Evolutionary conservation across 1,140 invertebrate species (phyloP).

Genomic region (Drosophila aff.): DNA sequence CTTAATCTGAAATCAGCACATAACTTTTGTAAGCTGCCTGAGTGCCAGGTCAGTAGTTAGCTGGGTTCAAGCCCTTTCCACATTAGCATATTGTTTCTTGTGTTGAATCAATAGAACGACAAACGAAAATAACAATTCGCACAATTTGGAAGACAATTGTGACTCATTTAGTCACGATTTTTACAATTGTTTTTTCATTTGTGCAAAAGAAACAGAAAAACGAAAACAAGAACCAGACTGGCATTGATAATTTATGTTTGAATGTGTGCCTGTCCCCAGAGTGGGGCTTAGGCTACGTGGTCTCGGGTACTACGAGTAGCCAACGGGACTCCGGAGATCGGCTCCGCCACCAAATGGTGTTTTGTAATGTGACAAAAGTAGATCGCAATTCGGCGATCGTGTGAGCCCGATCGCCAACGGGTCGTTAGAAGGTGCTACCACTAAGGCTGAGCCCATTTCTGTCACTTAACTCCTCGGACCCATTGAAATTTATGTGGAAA

Average conservation of each 20-base stretch:
- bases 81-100: constrained; percentile 11
- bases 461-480: constrained; percentile 48
- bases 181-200: constrained; percentile 28
- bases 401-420: constrained; percentile 46
- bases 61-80: constrained; percentile 1
- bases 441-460: constrained; percentile 47
- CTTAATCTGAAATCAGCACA: constrained; percentile 3
- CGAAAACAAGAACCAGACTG: constrained; percentile 38
- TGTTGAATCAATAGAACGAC: constrained; percentile 3
- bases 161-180: constrained; percentile 71
- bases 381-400: constrained; percentile 62
- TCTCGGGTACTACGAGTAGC: constrained; percentile 43
- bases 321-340: constrained; percentile 26
- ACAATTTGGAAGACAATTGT: constrained; percentile 69
- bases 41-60: not conserved
- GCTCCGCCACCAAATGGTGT: constrained; percentile 12
- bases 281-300: constrained; percentile 40
- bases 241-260: constrained; percentile 61
- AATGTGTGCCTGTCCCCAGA: constrained; percentile 18
- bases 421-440: constrained; percentile 57
- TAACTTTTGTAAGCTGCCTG: not conserved
- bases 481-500: constrained; percentile 71
- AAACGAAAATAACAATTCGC: constrained; percentile 46
- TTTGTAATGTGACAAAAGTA: constrained; percentile 67
- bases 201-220: constrained; percentile 18